Base-by-base conservation (phyloP, 1,140 invertebrate species). In the Drosophila ohnishii region DNA sequence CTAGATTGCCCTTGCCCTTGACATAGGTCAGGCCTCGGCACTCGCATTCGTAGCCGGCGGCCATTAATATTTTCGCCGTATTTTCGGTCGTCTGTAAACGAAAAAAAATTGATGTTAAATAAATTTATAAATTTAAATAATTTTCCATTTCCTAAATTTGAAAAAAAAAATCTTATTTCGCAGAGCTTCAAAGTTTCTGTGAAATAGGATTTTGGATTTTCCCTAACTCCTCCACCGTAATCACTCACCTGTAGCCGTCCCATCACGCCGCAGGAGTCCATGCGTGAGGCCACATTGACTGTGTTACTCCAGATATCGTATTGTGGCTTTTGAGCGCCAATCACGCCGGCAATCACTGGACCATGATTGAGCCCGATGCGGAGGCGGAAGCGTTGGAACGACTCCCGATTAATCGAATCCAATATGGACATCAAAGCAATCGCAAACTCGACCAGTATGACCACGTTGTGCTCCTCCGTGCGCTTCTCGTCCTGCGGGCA, bases 241-340 rank as follows among this genome's bases (percentile, higher is more conserved):
- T n/a, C 2, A 50, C 73, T 92, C 77, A 96, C 96, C 93, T 96
- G 97, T 87, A 96, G 95, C 34, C 94, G 93, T 28, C 97, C 96
- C 94, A 98, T 96, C 74, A 96, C 93, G 0, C 98, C 98, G 66
- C 97, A 98, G 75, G 97, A 98, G 91, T 99, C 98, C 98, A 99
- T 99, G 32, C 98, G 93, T 9, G 97, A 98, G 2, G 96, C 96
- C 7, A 99, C 97, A 92, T 99, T 99, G 1, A 99, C 98, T 0
- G 98, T 98, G 92, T 99, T 99, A 4, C 98, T 97, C 98, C 98
- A 99, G 79, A 97, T 99, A 83, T 99, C 98, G 92, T 99, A 99
- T 85, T 99, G 98, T 0, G 98, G 98, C 90, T 99, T 99, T 90
- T 98, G 97, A 0, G 98, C 97, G 1, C 98, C 98, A 25, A 99